Base-by-base conservation (phyloP, 2,113 vertebrate genomes). In the Aythya baeri region DNA sequence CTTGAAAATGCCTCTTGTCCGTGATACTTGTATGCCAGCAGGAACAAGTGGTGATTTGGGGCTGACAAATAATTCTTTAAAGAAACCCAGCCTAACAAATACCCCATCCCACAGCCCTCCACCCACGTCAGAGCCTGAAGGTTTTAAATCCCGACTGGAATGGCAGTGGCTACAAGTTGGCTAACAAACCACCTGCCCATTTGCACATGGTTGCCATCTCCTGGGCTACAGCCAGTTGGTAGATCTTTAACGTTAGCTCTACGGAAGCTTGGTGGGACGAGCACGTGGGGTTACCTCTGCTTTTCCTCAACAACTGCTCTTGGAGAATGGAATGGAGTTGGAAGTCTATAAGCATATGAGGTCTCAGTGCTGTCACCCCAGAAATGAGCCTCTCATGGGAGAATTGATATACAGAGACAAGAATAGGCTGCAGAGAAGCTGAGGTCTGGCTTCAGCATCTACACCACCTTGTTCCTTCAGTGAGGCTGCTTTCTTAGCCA, bases 311-410 rank as follows among this genome's bases (percentile, higher is more conserved):
- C 31, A 44, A 4, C n/a, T 4, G 23, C 27, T 78, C 52, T 44
- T 72, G 25, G 41, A 62, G 55, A 55, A 82, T 74, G 77, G 65
- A 38, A 59, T 71, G 62, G 66, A 71, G n/a, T 50, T 46, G 92
- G 57, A 86, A 77, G 52, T 78, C 63, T 71, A 74, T 22, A 59
- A 59, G 36, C 5, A 1, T 31, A 38, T 83, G 75, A 77, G 67
- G 50, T 93, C 83, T 86, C 67, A 5, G 75, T 25, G 87, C 81
- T 92, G 91, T 86, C 86, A 84, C 41, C 62, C 57, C 73, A 81
- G 72, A 66, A 91, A 34, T 0, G 1, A 61, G n/a, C 13, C 8
- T 93, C 38, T 70, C 2, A 0, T 1, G 8, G 78, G 63, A 58
- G 49, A 32, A 27, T 5, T 93, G 85, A 73, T 76, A 27, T 70